Conservation (phyloP, 2,113 vertebrate species). For the Calypte anna region DNA sequence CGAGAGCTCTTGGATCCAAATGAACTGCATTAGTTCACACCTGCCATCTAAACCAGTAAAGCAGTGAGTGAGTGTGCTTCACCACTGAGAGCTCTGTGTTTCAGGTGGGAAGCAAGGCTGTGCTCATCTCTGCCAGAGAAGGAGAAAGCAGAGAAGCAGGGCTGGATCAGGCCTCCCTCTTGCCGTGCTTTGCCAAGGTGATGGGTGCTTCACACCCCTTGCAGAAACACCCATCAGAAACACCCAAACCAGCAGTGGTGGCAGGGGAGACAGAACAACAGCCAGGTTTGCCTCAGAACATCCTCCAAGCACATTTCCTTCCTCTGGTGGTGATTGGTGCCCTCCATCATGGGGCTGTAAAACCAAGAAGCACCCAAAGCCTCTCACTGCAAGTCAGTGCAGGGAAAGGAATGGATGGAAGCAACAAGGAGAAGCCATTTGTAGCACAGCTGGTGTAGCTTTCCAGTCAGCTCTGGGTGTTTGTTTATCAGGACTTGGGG, state of each 20-base stretch:
- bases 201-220: background rate
- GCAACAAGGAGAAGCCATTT: background rate
- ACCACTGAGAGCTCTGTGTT: background rate
- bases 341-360: background rate
- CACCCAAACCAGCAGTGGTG: background rate
- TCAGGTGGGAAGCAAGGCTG: background rate
- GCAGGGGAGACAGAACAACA: background rate
- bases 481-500: background rate
- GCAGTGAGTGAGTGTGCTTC: background rate
- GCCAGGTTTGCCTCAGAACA: background rate
- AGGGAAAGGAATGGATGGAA: background rate
- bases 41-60: background rate
- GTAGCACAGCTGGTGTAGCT: background rate
- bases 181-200: background rate
- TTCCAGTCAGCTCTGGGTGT: background rate
- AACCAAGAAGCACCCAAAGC: background rate
- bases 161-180: background rate
- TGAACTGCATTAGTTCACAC: background rate
- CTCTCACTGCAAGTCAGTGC: background rate
- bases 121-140: background rate
- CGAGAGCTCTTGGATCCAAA: constrained; percentile 45
- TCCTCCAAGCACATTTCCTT: background rate
- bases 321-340: background rate
- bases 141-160: background rate
- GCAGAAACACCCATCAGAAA: background rate